Conservation (phyloP, 2,113 vertebrate species). For the Leucopsar rothschildi region DNA sequence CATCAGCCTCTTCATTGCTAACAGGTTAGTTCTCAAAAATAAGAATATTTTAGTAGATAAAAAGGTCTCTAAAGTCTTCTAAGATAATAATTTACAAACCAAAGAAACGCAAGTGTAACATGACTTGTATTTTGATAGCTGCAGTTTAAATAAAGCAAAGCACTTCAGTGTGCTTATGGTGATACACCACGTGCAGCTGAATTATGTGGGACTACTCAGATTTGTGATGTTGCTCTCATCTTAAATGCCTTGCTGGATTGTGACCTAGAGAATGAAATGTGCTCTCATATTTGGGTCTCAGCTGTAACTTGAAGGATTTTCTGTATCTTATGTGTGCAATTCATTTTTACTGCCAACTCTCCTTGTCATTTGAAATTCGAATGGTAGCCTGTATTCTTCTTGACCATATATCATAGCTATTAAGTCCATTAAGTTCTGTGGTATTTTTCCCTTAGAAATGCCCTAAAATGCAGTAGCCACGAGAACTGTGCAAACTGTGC, state of each 20-base stretch:
- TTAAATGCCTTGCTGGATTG: not conserved
- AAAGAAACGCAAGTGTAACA: not conserved
- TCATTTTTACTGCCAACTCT: not conserved
- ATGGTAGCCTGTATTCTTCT: not conserved
- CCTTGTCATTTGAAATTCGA: not conserved
- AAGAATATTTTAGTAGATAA: not conserved
- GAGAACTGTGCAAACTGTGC: not conserved
- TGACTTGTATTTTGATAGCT: conserved; percentile 3
- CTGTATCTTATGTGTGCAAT: not conserved
- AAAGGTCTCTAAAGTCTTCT: not conserved
- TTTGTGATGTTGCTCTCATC: not conserved
- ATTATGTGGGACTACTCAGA: not conserved
- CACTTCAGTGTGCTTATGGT: not conserved
- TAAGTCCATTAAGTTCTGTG: not conserved
- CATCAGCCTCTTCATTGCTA: not conserved
- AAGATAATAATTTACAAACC: not conserved
- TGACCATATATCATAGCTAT: not conserved
- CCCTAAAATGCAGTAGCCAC: not conserved
- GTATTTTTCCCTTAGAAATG: not conserved
- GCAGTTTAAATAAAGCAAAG: conserved; percentile 13
- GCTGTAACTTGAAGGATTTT: not conserved
- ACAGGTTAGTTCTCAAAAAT: not conserved
- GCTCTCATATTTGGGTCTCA: not conserved
- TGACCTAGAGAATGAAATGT: not conserved
- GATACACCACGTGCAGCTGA: not conserved